Percentiles rank a stretch among this genome's conserved stretches.
Evolutionary conservation across 2,888 invertebrate genomes (phyloP).

Genomic region (Miltochrista miniata): DNA sequence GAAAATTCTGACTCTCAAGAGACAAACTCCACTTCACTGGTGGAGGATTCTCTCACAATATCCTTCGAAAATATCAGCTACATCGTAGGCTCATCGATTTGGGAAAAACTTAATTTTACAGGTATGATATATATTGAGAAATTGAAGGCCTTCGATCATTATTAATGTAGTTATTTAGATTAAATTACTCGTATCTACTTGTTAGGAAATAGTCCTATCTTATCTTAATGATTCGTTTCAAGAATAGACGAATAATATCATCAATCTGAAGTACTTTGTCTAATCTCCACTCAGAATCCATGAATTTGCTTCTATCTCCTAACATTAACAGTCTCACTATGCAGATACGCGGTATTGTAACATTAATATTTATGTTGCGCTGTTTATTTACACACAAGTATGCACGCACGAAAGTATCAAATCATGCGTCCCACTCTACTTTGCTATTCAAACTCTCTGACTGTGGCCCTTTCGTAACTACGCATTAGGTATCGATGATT

Average conservation of each 20-base stretch:
- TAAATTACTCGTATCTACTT: constrained; percentile 1
- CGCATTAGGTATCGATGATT: too few species aligned
- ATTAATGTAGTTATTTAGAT: too few species aligned
- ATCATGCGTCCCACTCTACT: too few species aligned
- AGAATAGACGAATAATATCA: constrained; percentile 6
- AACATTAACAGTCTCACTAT: not conserved
- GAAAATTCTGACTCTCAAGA: constrained; percentile 70
- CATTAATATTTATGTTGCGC: not conserved
- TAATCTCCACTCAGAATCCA: not conserved
- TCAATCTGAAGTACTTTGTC: not conserved
- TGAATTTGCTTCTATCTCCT: not conserved
- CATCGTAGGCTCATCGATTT: constrained; percentile 69
- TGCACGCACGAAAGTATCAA: too few species aligned
- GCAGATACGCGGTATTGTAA: not conserved
- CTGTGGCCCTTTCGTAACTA: too few species aligned
- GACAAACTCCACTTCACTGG: constrained; percentile 65
- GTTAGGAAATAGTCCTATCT: constrained; percentile 11
- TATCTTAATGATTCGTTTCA: constrained; percentile 13
- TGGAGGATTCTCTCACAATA: constrained; percentile 83
- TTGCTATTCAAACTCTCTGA: too few species aligned
- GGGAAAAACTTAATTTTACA: constrained; percentile 64
- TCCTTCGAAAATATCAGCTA: constrained; percentile 87
- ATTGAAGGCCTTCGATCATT: constrained; percentile 4
- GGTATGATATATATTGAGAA: constrained; percentile 63
- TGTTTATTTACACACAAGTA: not conserved